These are phyloP conservation scores for Formicarius rufipectus DNA, from an alignment of 2,113 vertebrate species.

Conservation along the genomic window DNA sequence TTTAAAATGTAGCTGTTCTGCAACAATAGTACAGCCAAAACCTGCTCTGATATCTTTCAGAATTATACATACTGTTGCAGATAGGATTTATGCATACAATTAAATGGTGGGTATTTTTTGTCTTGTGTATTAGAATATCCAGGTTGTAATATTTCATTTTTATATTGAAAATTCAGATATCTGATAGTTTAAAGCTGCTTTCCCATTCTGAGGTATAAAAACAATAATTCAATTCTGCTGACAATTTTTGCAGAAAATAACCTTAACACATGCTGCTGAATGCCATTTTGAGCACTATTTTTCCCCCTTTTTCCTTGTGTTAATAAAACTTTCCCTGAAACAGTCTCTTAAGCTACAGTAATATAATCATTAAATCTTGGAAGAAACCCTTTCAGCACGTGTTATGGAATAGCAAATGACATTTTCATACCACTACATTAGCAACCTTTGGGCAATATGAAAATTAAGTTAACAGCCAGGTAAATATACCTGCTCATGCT, in stretches of 20 bases:
- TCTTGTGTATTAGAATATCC: background rate
- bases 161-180: background rate
- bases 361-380: background rate
- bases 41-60: background rate
- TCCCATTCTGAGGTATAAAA: background rate
- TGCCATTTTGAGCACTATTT: background rate
- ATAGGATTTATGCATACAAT: background rate
- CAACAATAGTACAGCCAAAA: background rate
- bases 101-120: background rate
- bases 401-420: background rate
- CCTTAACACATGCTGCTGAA: background rate
- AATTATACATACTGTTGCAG: background rate
- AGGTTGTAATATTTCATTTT: background rate
- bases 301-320: background rate
- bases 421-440: background rate
- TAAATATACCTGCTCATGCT: background rate
- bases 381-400: background rate
- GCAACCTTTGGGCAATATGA: background rate
- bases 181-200: background rate
- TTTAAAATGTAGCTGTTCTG: background rate
- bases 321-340: background rate
- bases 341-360: background rate
- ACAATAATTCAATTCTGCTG: background rate
- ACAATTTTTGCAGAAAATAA: background rate
- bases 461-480: background rate